These are phyloP conservation scores for Perithous albicinctus DNA, from an alignment of 2,888 invertebrate species.

Conservation along the genomic window DNA sequence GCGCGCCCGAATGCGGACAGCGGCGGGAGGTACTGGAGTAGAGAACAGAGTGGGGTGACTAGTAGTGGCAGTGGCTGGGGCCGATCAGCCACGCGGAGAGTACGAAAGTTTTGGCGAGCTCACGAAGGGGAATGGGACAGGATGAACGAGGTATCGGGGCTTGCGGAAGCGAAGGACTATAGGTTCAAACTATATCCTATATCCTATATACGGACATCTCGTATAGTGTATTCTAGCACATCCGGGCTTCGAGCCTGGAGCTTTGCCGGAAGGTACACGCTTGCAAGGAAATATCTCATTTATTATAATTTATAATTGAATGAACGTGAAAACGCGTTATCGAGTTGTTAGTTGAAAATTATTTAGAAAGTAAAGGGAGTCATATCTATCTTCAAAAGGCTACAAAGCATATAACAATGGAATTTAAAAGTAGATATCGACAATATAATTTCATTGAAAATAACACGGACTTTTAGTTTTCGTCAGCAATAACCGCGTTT, in stretches of 20 bases:
- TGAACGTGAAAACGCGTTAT: slow-evolving; percentile 38
- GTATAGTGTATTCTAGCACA: slow-evolving; percentile 21
- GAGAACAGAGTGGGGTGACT: slow-evolving; percentile 13
- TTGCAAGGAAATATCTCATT: slow-evolving; percentile 53
- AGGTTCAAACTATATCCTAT: slow-evolving; percentile 47
- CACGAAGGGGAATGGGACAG: slow-evolving; percentile 2
- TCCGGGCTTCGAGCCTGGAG: slow-evolving; percentile 54
- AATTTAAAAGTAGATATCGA: background rate
- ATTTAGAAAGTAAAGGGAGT: background rate
- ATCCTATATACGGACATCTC: slow-evolving; percentile 27
- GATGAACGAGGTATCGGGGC: slow-evolving; percentile 44
- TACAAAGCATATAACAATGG: background rate
- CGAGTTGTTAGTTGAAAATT: slow-evolving; percentile 29
- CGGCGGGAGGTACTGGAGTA: slow-evolving; percentile 37
- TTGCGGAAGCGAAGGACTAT: slow-evolving; percentile 52
- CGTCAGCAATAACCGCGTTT: background rate
- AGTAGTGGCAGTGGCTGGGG: slow-evolving; percentile 28
- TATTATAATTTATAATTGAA: slow-evolving; percentile 70
- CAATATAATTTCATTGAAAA: background rate
- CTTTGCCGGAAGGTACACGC: slow-evolving; percentile 53
- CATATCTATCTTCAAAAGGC: background rate
- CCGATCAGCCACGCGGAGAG: slow-evolving; percentile 53
- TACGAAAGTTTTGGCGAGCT: slow-evolving; percentile 51
- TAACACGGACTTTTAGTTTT: background rate
- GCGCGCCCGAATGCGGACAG: slow-evolving; percentile 50